Conservation (phyloP, 2,797 vertebrate species). For the Menidia menidia region DNA sequence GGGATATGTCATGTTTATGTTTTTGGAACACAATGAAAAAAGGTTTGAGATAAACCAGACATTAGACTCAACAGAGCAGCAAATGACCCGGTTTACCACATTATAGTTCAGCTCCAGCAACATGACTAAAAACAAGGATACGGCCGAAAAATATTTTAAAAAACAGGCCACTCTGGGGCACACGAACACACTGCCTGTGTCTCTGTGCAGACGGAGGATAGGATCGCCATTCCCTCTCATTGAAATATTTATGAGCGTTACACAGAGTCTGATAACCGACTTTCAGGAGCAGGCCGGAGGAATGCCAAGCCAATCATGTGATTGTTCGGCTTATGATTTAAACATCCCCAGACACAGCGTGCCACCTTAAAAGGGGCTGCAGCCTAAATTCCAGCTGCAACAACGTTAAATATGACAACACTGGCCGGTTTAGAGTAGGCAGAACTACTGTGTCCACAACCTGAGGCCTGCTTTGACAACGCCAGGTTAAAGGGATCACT, state of each 20-base stretch:
- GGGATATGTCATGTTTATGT: too few species aligned
- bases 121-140: background rate
- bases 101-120: background rate
- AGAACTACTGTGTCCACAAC: background rate
- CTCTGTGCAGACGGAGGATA: background rate
- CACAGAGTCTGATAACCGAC: slow-evolving; percentile 5
- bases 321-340: background rate
- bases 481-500: slow-evolving; percentile 5
- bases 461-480: slow-evolving; percentile 6
- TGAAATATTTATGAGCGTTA: slow-evolving; percentile 49
- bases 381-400: background rate
- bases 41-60: too few species aligned
- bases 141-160: background rate
- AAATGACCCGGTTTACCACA: background rate
- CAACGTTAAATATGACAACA: background rate
- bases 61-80: background rate
- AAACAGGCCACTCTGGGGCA: background rate
- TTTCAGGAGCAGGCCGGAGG: background rate
- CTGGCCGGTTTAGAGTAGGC: too few species aligned
- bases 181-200: background rate
- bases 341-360: background rate
- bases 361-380: too few species aligned
- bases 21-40: too few species aligned
- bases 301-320: background rate
- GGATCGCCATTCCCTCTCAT: background rate